A percentile compares a stretch with the other conserved stretches of the same genome.
These are phyloP conservation scores for Pediacus dermestoides DNA, from an alignment of 2,888 invertebrate genomes.

Conservation along the genomic window DNA sequence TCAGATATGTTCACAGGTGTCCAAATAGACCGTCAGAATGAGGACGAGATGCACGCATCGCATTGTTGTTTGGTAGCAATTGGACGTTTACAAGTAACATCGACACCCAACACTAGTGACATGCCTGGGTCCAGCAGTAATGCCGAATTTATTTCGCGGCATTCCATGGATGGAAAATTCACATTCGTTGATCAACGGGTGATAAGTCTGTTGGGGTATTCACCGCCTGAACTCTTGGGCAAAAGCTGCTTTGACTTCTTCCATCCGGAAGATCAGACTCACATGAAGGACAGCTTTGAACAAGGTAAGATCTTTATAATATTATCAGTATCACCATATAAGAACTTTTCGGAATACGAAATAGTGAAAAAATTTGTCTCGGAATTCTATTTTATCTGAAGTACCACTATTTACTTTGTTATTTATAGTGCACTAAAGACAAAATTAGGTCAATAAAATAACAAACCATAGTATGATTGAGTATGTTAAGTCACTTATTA, in stretches of 20 bases:
- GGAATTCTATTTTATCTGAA: too few relatives aligned
- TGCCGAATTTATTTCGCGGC: slow-evolving; percentile 94
- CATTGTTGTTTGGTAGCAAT: slow-evolving; percentile 98
- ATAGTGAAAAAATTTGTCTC: too few relatives aligned
- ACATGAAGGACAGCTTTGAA: slow-evolving; percentile 97
- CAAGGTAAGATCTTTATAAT: slow-evolving; percentile 76
- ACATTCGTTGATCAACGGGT: slow-evolving; percentile 98
- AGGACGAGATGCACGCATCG: slow-evolving; percentile 74
- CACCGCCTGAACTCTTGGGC: slow-evolving; percentile 90
- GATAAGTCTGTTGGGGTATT: slow-evolving; percentile 84
- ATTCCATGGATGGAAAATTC: slow-evolving; percentile 95
- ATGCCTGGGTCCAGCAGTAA: slow-evolving; percentile 80
- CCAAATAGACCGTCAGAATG: slow-evolving; percentile 73
- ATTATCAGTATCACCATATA: too few relatives aligned
- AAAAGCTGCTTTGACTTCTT: slow-evolving; percentile 97
- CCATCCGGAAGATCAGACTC: slow-evolving; percentile 94
- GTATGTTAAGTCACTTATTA: too few relatives aligned
- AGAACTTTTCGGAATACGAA: too few relatives aligned
- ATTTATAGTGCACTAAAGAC: too few relatives aligned
- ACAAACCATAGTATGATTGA: too few relatives aligned
- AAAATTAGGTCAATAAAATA: too few relatives aligned
- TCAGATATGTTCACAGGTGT: slow-evolving; percentile 79
- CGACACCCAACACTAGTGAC: slow-evolving; percentile 90
- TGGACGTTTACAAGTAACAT: slow-evolving; percentile 93
- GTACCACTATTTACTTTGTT: too few relatives aligned